Percentiles rank a stretch among this genome's conserved stretches.
phyloP scores from a whole-genome alignment of 2,888 invertebrate genomes.

The Escarpia spicata region DNA sequence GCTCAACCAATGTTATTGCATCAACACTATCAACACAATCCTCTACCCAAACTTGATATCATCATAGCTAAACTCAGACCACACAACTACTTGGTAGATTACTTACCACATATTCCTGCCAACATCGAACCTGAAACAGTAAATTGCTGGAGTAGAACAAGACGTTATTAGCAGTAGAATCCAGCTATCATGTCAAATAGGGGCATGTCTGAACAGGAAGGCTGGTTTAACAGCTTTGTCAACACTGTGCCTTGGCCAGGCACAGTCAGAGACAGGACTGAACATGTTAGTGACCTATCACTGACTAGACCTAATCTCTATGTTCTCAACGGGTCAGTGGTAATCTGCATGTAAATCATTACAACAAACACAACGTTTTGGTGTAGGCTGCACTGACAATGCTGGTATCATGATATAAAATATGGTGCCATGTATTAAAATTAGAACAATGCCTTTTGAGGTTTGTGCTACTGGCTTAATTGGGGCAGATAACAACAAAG shows the following conservation, averaged over 20 bases:
- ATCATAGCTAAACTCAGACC: not conserved
- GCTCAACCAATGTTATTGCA: not conserved
- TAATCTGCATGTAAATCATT: not conserved
- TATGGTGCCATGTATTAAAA: not conserved
- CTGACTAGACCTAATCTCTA: not conserved
- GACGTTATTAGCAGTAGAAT: not conserved
- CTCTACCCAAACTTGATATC: not conserved
- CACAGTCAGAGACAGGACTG: not conserved
- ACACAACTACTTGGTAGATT: not conserved
- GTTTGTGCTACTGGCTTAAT: no score
- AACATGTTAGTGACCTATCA: not conserved
- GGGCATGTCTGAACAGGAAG: not conserved
- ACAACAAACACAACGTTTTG: not conserved
- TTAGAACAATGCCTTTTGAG: no score
- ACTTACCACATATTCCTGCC: not conserved
- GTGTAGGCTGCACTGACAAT: not conserved
- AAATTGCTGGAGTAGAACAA: not conserved
- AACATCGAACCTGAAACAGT: not conserved
- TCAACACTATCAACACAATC: not conserved
- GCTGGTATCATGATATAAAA: not conserved
- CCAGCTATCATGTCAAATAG: not conserved
- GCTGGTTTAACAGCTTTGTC: not conserved
- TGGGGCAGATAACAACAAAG: no score
- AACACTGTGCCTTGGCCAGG: not conserved
- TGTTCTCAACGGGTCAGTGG: not conserved